Evolutionary conservation across 1,140 invertebrate genomes (phyloP), one percentile per base, ranked within the genome.

Genomic region (Drosophila ohnishii): DNA sequence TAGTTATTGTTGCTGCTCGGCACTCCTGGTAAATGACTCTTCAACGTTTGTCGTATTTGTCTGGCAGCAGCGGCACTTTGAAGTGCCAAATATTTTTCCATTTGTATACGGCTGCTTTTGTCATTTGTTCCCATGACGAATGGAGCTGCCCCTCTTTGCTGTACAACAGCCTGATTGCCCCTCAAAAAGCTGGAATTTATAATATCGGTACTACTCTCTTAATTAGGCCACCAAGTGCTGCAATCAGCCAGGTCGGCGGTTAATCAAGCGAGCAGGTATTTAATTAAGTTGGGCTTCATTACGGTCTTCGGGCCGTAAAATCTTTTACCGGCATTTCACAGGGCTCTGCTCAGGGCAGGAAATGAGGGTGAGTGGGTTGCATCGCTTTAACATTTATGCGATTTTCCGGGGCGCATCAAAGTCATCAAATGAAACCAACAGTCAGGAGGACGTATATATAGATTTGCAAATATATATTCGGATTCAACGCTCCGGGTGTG

Each of bases 1-100:
- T 42, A 65, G 59, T 37, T 51, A 16, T 37, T 71, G 63, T 69
- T 63, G 58, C 53, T 48, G 45, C 40, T 71, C 64, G 59, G 84
- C 73, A 87, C 84, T 87, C 66, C 64, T 79, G 69, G 83, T 88
- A 87, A 87, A 87, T 87, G 83, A 83, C 83, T 80, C 84, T 87
- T 87, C 84, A 87, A 87, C 79, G 84, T 87, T 86, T 86, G 79
- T 86, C 83, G 83, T 83, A 87, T 87, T 86, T 86, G 79, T 86
- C 82, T 87, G 83, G 83, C 51, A 35, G 50, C 50, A 53, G 51
- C 51, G 9, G 11, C 51, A 87, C 83, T 88, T 88, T 88, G 47
- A 78, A 87, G 83, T 87, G 83, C 79, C 83, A 83, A 88, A 87
- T 88, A 87, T 88, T 87, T 87, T 88, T 80, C 79, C 84, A 88